Percentiles rank a stretch among this genome's conserved stretches.
phyloP scores from a whole-genome alignment of 2,797 vertebrate genomes.

The Pygocentrus nattereri region DNA sequence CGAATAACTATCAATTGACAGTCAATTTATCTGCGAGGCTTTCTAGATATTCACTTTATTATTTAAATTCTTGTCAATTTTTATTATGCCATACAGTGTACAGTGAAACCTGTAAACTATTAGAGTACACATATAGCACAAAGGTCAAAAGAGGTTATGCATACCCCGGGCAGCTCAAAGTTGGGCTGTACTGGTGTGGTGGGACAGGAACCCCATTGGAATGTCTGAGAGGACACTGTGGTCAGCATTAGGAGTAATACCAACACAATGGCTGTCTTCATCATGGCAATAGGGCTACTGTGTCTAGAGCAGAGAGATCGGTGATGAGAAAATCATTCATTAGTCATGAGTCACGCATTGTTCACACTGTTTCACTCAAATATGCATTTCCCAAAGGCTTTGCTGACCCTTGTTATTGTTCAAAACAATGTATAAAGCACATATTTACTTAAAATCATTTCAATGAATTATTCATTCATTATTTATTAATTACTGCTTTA shows the following conservation, averaged over 20 bases:
- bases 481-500: too few species aligned
- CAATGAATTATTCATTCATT: too few species aligned
- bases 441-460: too few species aligned
- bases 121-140: too few species aligned
- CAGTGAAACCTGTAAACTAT: too few species aligned
- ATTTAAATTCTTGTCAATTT: too few species aligned
- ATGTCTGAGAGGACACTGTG: constrained; percentile 72
- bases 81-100: too few species aligned
- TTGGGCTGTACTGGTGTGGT: constrained; percentile 73
- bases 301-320: constrained; percentile 6
- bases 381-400: not conserved
- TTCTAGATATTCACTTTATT: too few species aligned
- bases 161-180: constrained; percentile 83
- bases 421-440: too few species aligned
- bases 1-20: too few species aligned
- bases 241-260: constrained; percentile 67
- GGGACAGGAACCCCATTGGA: constrained; percentile 78
- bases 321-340: not conserved
- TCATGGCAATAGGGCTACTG: constrained; percentile 10
- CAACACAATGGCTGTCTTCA: constrained; percentile 37
- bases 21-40: too few species aligned
- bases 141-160: not conserved
- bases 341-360: constrained; percentile 3
- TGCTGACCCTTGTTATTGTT: not conserved
- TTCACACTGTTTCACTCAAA: not conserved